Evolutionary conservation across 30 jellyfish, hydroid and myxozoan species (phyloP).

Genomic region (Aurelia sp.): DNA sequence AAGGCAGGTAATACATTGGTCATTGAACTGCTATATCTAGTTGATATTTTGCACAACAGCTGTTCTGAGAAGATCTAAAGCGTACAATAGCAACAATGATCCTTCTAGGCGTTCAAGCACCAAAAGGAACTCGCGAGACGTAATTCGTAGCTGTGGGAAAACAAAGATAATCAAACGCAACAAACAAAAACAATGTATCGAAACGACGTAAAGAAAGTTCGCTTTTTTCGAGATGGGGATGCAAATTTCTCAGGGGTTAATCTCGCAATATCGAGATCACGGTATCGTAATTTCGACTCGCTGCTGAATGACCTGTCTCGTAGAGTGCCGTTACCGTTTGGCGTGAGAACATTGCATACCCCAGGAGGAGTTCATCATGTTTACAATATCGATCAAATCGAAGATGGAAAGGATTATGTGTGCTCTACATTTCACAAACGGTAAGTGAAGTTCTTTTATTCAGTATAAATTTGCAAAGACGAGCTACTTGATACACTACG

Average conservation of each 20-base stretch:
- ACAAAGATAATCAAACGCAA: too few species aligned
- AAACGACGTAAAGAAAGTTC: slow-evolving; percentile 66
- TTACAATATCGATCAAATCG: slow-evolving; percentile 52
- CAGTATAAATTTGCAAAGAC: too few species aligned
- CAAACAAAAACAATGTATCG: slow-evolving; percentile 24
- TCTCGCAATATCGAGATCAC: slow-evolving; percentile 68
- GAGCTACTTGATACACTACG: too few species aligned
- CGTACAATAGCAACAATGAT: too few species aligned
- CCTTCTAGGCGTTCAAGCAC: too few species aligned
- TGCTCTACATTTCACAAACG: slow-evolving; percentile 75
- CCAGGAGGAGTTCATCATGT: slow-evolving; percentile 91
- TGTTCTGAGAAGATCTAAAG: too few species aligned
- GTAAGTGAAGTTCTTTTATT: not conserved
- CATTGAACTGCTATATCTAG: too few species aligned
- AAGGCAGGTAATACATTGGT: too few species aligned
- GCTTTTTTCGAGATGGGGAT: slow-evolving; percentile 91
- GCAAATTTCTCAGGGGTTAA: slow-evolving; percentile 82
- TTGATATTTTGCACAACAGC: too few species aligned
- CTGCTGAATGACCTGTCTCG: slow-evolving; percentile 74
- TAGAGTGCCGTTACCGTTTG: slow-evolving; percentile 89
- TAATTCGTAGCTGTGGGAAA: too few species aligned
- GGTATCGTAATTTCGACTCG: slow-evolving; percentile 72
- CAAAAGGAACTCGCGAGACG: too few species aligned
- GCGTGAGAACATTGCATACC: slow-evolving; percentile 84
- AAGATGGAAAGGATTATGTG: slow-evolving; percentile 87